Percentiles rank a stretch among this genome's conserved stretches.
phyloP scores from a whole-genome alignment of 2,888 invertebrate genomes.

The Agriopis marginaria region DNA sequence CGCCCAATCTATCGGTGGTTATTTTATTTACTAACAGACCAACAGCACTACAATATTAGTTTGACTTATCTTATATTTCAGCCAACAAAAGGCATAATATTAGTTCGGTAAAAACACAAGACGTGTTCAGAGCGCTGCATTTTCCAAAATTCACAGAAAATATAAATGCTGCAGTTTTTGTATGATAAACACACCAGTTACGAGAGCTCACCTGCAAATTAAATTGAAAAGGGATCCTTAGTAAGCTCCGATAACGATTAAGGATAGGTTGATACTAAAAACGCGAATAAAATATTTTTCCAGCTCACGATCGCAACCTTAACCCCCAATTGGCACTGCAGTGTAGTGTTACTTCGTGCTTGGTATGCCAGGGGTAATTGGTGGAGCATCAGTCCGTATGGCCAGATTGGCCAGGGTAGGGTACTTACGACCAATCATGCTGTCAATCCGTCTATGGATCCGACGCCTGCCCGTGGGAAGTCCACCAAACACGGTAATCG shows the following conservation, averaged over 20 bases:
- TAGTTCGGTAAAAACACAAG: too few species aligned
- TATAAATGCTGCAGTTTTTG: conserved; percentile 4
- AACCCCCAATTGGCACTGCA: conserved; percentile 47
- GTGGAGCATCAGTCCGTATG: conserved; percentile 66
- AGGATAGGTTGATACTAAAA: conserved; percentile 10
- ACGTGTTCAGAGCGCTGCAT: too few species aligned
- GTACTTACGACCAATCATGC: conserved; percentile 79
- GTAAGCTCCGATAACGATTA: conserved; percentile 19
- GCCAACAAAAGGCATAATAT: too few species aligned
- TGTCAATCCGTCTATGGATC: conserved; percentile 72
- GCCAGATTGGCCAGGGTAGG: conserved; percentile 61
- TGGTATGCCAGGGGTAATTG: conserved; percentile 75
- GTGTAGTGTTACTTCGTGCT: conserved; percentile 70
- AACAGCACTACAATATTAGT: too few species aligned
- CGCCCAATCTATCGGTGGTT: too few species aligned
- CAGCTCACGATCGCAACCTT: conserved; percentile 44
- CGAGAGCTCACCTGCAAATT: not conserved
- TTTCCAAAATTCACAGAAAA: not conserved
- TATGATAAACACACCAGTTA: conserved; percentile 1
- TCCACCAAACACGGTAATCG: conserved; percentile 50
- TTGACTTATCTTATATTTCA: too few species aligned
- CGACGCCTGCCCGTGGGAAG: conserved; percentile 69
- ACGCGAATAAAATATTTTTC: conserved; percentile 34
- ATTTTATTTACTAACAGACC: too few species aligned
- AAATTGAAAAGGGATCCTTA: conserved; percentile 6